Evolutionary conservation across 2,888 invertebrate species (phyloP), one percentile per base, ranked within the genome.

Genomic region (Argyra leucocephala): DNA sequence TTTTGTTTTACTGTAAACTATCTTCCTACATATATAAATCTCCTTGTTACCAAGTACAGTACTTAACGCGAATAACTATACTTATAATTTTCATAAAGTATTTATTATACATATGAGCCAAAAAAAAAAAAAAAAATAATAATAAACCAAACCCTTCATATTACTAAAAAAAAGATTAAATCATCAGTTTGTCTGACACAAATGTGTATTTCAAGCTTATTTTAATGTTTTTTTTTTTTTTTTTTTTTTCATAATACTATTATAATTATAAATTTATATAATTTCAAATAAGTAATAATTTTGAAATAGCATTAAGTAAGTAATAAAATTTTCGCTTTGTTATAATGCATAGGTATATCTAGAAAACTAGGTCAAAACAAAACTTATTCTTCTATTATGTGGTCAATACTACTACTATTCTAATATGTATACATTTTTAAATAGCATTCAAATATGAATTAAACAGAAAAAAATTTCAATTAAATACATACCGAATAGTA

Each of bases 91-190:
- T 31, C n/a, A 10, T 31, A 31, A 48, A 18, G 37, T 15, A 26
- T 26, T 31, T 31, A 31, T 31, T 48, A 48, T 48, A 48, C 48
- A 48, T 18, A 48, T 48, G 48, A n/a, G 18, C 48, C 5, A 37
- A 15, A 18, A 9, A 48, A 37, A 10, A 37, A 37, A 37, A 48
- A 48, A 48, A 48, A 48, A 15, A 31, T 7, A 31, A 31, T 31
- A 31, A 31, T 7, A 31, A 48, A 48, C 48, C 15, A 48, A 48
- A 48, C 48, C 48, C 48, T 48, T 48, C 9, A 18, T 48, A 18
- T 48, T 18, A 48, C 48, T n/a, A 48, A 18, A 48, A 37, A 48
- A 48, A 48, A 48, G 48, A 48, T 48, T 48, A 48, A 48, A 48
- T 48, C 48, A 48, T 48, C 48, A 48, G 2, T n/a, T n/a, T 31